These are phyloP conservation scores for Oreochromis spilurus DNA, from an alignment of 2,113 vertebrate species.

Conservation along the genomic window DNA sequence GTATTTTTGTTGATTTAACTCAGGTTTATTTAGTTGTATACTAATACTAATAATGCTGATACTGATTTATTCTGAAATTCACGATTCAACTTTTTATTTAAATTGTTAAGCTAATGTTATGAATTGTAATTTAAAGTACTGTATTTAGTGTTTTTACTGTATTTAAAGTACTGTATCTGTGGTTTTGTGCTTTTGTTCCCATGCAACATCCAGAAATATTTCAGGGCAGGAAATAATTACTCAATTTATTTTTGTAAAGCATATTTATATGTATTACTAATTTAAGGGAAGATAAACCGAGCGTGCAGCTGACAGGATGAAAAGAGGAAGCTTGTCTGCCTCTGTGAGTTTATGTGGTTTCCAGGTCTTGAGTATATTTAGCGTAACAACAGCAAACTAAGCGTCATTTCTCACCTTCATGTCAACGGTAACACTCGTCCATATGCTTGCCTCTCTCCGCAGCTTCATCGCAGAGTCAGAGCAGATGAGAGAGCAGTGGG, in stretches of 20 bases:
- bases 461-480: constrained; percentile 87
- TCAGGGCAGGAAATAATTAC: neutral
- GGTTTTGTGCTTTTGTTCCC: neutral
- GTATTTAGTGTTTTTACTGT: neutral
- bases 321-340: constrained; percentile 31
- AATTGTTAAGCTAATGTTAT: neutral
- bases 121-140: neutral
- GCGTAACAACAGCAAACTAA: neutral
- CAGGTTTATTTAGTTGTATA: neutral
- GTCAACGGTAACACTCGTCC: neutral
- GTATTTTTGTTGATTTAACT: neutral
- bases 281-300: neutral
- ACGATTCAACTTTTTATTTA: neutral
- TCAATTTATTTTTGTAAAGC: neutral
- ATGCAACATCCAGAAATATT: neutral
- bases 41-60: neutral
- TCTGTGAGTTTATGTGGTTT: constrained; percentile 4
- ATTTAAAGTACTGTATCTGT: neutral
- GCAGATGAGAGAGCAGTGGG: constrained; percentile 84
- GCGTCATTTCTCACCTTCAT: constrained; percentile 2
- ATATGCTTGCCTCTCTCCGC: constrained; percentile 5
- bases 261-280: neutral
- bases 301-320: neutral
- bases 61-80: neutral
- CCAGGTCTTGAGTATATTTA: constrained; percentile 32